Base-by-base conservation (phyloP, 1,140 invertebrate species). In the Drosophila jambulina region DNA sequence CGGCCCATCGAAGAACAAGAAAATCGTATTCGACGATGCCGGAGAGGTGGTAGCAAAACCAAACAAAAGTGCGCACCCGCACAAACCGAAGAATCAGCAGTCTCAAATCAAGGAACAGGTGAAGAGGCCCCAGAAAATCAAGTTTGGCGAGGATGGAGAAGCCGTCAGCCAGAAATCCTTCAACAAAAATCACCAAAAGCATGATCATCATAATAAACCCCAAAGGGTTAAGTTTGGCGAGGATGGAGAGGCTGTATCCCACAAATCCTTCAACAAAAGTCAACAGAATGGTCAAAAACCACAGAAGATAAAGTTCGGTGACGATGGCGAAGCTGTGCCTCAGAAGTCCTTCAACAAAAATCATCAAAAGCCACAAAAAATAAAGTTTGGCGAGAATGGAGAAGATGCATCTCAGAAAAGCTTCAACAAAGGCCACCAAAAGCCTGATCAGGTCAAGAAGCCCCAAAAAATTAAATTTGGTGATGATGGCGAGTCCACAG, bases 11-110 rank as follows among this genome's bases (percentile, higher is more conserved):
- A 90, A 82, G 74, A 88, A 91, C 23, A 92, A 93, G 42, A 93
- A 92, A 64, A 91, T 92, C 21, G 63, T 92, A 0, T 93, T 93
- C 23, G 78, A 80, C 32, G 92, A 93, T 10, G 72, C 91, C 3
- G 92, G 88, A 4, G 82, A 92, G 58, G 80, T 69, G 7, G 34
- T 84, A 19, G 19, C 32, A 43, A 79, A 74, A 15, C 65, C 68
- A 9, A 53, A 48, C 13, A 59, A 74, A 76, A 59, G 75, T 29
- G 74, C 74, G 51, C 58, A 51, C 21, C 51, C 72, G 60, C n/a
- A 40, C n/a, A 48, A 25, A 12, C 36, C 32, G 15, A 78, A 72
- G 34, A 36, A 56, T 56, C 45, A n/a, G 4, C 49, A 71, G 32
- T 43, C 62, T 32, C 65, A 71, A 27, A 54, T 42, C 25, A 75